Percentiles rank a stretch among this genome's conserved stretches.
phyloP scores from a whole-genome alignment of 2,113 vertebrate genomes.

The Caracal caracal region DNA sequence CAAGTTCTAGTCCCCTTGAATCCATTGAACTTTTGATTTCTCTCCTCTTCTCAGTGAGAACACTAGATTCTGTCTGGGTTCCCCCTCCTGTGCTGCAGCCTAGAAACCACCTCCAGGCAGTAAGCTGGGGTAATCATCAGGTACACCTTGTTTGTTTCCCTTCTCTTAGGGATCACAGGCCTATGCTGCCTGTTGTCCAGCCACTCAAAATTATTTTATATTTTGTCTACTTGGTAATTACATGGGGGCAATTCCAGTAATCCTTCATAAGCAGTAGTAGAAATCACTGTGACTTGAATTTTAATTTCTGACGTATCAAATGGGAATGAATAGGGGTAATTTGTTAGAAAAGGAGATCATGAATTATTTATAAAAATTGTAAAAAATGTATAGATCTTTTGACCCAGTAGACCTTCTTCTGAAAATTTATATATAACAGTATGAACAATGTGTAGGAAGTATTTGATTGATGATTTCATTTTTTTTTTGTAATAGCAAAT shows the following conservation, averaged over 20 bases:
- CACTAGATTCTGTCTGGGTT: background rate
- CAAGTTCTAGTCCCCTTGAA: background rate
- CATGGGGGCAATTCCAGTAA: background rate
- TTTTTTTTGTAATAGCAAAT: background rate
- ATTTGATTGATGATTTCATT: background rate
- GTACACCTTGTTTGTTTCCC: background rate
- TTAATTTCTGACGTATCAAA: background rate
- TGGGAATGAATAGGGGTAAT: background rate
- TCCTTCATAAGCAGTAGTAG: background rate
- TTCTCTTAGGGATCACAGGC: background rate
- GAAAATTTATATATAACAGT: constrained; percentile 9
- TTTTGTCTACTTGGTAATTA: background rate
- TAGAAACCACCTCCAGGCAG: background rate
- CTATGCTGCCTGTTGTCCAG: background rate
- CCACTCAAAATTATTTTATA: background rate
- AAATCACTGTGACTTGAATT: background rate
- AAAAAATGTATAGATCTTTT: background rate
- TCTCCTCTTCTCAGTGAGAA: background rate
- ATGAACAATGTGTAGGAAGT: background rate
- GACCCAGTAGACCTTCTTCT: background rate
- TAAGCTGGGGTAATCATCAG: background rate
- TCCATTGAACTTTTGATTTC: background rate
- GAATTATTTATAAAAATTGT: constrained; percentile 28
- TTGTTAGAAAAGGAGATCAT: constrained; percentile 26
- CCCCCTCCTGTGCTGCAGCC: background rate